These are phyloP conservation scores for Nephrocerus scutellatus DNA, from an alignment of 2,888 invertebrate species.

Conservation along the genomic window DNA sequence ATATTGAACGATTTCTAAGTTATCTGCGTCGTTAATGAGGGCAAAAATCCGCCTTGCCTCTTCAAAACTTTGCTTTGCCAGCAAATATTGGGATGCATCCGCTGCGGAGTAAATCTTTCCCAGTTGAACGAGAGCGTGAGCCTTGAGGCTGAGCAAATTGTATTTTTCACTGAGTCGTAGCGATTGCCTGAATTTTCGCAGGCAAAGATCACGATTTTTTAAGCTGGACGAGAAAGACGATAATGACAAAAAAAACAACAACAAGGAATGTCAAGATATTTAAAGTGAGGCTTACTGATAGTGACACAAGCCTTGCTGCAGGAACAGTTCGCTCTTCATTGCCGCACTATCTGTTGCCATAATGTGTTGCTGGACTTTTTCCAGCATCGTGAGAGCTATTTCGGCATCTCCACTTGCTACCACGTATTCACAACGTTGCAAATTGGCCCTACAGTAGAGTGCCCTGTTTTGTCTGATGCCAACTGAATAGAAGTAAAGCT, in stretches of 20 bases:
- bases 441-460: constrained; percentile 12
- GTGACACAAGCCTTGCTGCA: constrained; percentile 17
- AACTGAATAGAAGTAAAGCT: constrained; percentile 7
- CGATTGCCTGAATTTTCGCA: constrained; percentile 16
- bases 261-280: neutral
- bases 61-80: constrained; percentile 6
- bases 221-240: constrained; percentile 4
- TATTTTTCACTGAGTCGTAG: constrained; percentile 11
- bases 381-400: constrained; percentile 5
- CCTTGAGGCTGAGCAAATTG: constrained; percentile 10
- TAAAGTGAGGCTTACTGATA: constrained; percentile 7
- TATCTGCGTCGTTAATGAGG: constrained; percentile 2
- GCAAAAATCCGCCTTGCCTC: constrained; percentile 8
- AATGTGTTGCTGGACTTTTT: constrained; percentile 4
- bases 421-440: constrained; percentile 15
- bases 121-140: constrained; percentile 11
- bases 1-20: constrained; percentile 9
- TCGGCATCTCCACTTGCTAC: constrained; percentile 1
- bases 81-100: too few species aligned
- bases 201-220: neutral
- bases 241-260: neutral
- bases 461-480: constrained; percentile 3
- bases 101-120: constrained; percentile 18
- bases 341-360: constrained; percentile 6
- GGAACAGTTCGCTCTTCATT: constrained; percentile 17